Evolutionary conservation across 2,113 vertebrate species (phyloP), one percentile per base, ranked within the genome.

Genomic region (Leucosticte australis): DNA sequence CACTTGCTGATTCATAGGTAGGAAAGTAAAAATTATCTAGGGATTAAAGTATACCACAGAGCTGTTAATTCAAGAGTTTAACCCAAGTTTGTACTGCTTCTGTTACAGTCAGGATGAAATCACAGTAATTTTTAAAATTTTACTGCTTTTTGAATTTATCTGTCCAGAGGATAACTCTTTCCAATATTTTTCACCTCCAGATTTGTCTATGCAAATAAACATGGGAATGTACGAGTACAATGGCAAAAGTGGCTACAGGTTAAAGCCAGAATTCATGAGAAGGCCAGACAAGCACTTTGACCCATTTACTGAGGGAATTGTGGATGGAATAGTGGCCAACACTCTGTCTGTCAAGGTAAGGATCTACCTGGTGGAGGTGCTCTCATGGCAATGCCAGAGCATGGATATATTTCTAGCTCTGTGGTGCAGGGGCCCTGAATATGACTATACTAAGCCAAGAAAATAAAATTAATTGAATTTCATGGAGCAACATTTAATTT

Each of bases 211-310:
- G 99, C 99, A 99, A 97, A 98, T 99, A 92, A 99, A 99, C 96
- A 98, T 99, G 98, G 99, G 99, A 42, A 99, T 99, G 98, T 99
- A 98, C 1, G 99, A 99, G 67, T 99, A 99, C 97, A 99, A 99
- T 10, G 99, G 99, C 22, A 99, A 99, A 96, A 99, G 99, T 42
- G 99, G 99, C 50, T 99, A 98, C 97, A 98, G 99, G 62, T 96
- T 99, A 60, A 99, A 99, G 92, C 99, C 99, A 14, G 99, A 99
- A 96, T 99, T 99, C 49, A 99, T 99, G 99, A 98, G 99, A 93
- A 98, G 99, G 50, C 98, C 98, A 3, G 99, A 99, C 97, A 99
- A 99, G 95, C 98, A 99, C 93, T 99, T 99, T 88, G 99, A 99
- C 93, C 99, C 99, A 2, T 99, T 99, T 87, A 98, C 99, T 5